Evolutionary conservation across 2,797 vertebrate species (phyloP).

Genomic region (Centropyge bicolor): DNA sequence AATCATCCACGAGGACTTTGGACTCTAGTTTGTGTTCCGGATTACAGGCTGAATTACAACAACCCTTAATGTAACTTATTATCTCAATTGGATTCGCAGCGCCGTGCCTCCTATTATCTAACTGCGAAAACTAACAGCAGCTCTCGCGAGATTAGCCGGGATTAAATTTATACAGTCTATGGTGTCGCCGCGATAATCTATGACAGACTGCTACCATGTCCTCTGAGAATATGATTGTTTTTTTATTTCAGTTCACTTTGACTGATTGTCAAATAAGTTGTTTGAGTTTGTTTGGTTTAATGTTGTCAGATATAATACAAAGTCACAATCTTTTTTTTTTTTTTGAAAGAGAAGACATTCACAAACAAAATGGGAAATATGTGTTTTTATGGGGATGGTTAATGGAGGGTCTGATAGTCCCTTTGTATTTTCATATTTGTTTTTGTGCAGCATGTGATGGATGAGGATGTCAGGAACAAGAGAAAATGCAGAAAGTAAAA

Average conservation of each 20-base stretch:
- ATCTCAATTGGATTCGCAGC: neutral
- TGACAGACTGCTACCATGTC: neutral
- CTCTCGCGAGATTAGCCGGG: slow-evolving; percentile 55
- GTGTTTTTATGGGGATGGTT: neutral
- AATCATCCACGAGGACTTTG: slow-evolving; percentile 5
- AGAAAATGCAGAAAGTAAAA: neutral
- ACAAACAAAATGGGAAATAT: neutral
- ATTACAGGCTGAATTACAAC: neutral
- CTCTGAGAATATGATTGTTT: neutral
- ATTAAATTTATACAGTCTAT: neutral
- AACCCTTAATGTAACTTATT: slow-evolving; percentile 35
- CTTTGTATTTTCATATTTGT: slow-evolving; percentile 12
- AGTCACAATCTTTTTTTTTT: neutral
- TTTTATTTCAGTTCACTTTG: neutral
- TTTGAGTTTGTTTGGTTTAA: neutral
- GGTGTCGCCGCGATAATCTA: accelerated
- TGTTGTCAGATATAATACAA: neutral
- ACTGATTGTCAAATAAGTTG: neutral
- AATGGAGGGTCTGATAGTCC: neutral
- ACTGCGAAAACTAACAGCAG: neutral
- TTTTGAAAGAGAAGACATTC: neutral
- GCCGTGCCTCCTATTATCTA: slow-evolving; percentile 4
- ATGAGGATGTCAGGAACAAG: slow-evolving; percentile 8
- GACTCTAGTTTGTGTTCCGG: neutral
- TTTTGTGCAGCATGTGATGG: slow-evolving; percentile 17